These are phyloP conservation scores for Limonius californicus DNA, from an alignment of 1,140 invertebrate genomes.

Conservation along the genomic window DNA sequence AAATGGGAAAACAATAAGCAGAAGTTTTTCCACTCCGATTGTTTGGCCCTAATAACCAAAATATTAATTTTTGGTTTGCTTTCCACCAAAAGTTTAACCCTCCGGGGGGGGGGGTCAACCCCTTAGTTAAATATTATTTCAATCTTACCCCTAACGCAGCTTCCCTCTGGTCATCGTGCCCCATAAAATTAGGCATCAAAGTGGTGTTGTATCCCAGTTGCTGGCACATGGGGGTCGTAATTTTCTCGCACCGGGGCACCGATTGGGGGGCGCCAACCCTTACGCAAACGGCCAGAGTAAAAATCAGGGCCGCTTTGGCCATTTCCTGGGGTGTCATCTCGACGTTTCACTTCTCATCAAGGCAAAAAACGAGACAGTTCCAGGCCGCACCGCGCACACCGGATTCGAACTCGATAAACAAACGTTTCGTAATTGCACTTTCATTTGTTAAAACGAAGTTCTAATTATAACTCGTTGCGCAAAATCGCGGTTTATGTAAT, in stretches of 20 bases:
- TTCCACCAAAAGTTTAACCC: too few relatives aligned
- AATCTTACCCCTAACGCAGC: slow-evolving; percentile 65
- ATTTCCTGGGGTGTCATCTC: slow-evolving; percentile 5
- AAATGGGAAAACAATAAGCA: too few relatives aligned
- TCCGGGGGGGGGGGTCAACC: too few relatives aligned
- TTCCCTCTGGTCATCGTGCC: slow-evolving; percentile 70
- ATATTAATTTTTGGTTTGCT: too few relatives aligned
- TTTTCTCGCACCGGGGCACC: slow-evolving; percentile 66
- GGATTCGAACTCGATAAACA: slow-evolving; percentile 10
- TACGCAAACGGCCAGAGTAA: neutral
- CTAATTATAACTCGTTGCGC: neutral
- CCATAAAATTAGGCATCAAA: slow-evolving; percentile 80
- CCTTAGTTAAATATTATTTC: neutral
- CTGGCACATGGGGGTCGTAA: slow-evolving; percentile 75
- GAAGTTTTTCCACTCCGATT: too few relatives aligned
- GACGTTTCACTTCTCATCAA: slow-evolving; percentile 14
- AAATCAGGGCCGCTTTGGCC: slow-evolving; percentile 15
- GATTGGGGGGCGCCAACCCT: neutral
- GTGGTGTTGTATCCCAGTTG: slow-evolving; percentile 85
- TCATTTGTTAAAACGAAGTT: neutral
- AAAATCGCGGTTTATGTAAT: neutral
- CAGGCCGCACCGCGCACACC: too few relatives aligned
- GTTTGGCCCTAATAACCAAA: too few relatives aligned
- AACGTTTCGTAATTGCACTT: slow-evolving; percentile 21
- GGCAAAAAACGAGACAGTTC: too few relatives aligned